Base-by-base conservation (phyloP, 2,888 invertebrate genomes). In the Ophonus ardosiacus region DNA sequence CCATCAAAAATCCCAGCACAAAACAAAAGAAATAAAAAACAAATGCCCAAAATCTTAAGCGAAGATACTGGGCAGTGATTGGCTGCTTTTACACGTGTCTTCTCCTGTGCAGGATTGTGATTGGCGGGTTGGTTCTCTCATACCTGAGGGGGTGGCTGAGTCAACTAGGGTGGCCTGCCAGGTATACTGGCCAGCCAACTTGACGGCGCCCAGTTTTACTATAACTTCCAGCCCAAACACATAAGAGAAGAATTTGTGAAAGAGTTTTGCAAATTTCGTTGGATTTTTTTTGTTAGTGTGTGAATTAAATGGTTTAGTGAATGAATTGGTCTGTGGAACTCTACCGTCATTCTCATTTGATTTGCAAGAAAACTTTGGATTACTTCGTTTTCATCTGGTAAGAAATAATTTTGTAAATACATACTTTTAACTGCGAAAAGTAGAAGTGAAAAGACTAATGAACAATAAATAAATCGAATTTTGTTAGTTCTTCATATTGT, bases 161-260 rank as follows among this genome's bases (percentile, higher is more conserved):
- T 83, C 83, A 83, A 83, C 61, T 40, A 83, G 83, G 83, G 83
- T 83, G 83, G 83, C 59, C 83, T 51, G 59, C 31, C 82, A 57
- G 82, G 65, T 65, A 81, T 38, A 38, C 83, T 24, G 7, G 78
- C 78, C 31, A 78, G 78, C 78, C 78, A 78, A 56, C 59, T 31
- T 78, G 78, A 57, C 78, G 78, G 38, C 78, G 78, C 59, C 24
- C 74, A 83, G 83, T 83, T 74, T 74, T 40, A 61, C 17, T 4
- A 43, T 17, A 74, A 74, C 71, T 74, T 74, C 17, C 71, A 24
- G 24, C 18, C 71, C 18, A 74, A 17, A 74, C 13, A 18, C 71
- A 74, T 43, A 17, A 4, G 21, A 68, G 7, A 68, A 15, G 18
- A 43, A 74, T 40, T 68, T 68, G 68, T 68, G 31, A 65, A 65